These are phyloP conservation scores for Radopholus similis DNA, from an alignment of 1,140 invertebrate genomes.

Conservation along the genomic window DNA sequence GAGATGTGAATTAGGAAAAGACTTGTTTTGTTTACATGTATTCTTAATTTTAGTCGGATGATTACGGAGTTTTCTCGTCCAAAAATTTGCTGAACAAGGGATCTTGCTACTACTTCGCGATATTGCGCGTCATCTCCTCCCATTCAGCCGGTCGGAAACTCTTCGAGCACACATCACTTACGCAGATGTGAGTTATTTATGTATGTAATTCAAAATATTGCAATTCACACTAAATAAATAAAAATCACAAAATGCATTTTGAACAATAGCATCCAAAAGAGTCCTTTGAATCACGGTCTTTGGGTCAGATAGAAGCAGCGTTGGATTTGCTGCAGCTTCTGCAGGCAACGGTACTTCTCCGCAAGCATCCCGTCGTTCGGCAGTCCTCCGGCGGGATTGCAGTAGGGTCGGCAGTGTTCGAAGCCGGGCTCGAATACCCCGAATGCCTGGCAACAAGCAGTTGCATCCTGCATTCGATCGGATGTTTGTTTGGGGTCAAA, in stretches of 20 bases:
- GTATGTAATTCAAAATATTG: too few species aligned
- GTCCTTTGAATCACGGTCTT: slow-evolving; percentile 32
- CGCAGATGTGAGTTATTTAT: neutral
- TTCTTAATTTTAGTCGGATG: neutral
- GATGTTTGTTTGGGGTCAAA: too few species aligned
- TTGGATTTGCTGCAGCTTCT: slow-evolving; percentile 56
- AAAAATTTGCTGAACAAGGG: neutral
- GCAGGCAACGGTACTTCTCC: slow-evolving; percentile 57
- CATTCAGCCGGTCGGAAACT: slow-evolving; percentile 10
- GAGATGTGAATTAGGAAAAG: neutral
- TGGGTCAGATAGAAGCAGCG: slow-evolving; percentile 58
- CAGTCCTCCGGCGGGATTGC: slow-evolving; percentile 56
- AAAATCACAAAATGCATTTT: too few species aligned
- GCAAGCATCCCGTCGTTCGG: slow-evolving; percentile 57
- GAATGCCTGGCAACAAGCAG: slow-evolving; percentile 56
- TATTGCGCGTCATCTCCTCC: slow-evolving; percentile 1
- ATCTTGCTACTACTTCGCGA: neutral
- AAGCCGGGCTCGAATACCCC: slow-evolving; percentile 57
- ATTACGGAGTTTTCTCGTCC: slow-evolving; percentile 1
- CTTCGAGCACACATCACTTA: slow-evolving; percentile 8
- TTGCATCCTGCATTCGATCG: slow-evolving; percentile 53
- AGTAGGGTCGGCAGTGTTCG: slow-evolving; percentile 59
- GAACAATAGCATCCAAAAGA: too few species aligned
- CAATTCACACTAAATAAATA: too few species aligned
- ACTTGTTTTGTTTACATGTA: neutral